phyloP scores from a whole-genome alignment of 2,888 invertebrate genomes.

The Argyresthia albistria region DNA sequence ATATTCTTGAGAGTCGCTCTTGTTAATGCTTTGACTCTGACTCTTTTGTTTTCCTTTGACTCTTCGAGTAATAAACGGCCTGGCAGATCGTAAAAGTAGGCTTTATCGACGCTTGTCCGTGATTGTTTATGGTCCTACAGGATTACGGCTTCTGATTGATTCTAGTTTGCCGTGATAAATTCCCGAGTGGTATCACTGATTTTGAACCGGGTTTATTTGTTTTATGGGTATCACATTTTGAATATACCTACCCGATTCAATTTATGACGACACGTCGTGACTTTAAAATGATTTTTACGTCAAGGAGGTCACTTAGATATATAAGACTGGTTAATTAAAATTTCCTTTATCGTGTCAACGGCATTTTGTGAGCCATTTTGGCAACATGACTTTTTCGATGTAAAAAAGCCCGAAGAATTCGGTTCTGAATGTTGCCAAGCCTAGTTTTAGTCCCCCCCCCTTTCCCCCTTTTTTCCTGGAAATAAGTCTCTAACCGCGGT shows the following conservation, averaged over 20 bases:
- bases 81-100: conserved; percentile 58
- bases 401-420: too few species aligned
- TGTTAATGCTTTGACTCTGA: conserved; percentile 38
- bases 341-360: too few species aligned
- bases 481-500: too few species aligned
- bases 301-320: conserved; percentile 5
- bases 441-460: too few species aligned
- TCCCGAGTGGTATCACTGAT: conserved; percentile 31
- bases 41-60: conserved; percentile 44
- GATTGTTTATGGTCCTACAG: conserved; percentile 58
- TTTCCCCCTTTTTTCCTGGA: too few species aligned
- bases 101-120: conserved; percentile 51
- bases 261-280: conserved; percentile 30
- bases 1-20: conserved; percentile 42
- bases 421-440: too few species aligned
- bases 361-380: too few species aligned
- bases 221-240: conserved; percentile 44
- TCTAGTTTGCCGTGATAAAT: conserved; percentile 51
- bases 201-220: conserved; percentile 38
- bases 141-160: conserved; percentile 65
- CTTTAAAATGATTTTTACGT: conserved; percentile 33
- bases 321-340: too few species aligned
- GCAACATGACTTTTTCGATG: too few species aligned
- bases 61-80: conserved; percentile 52
- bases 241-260: conserved; percentile 27